Evolutionary conservation across 2,888 invertebrate species (phyloP).

Genomic region (Nephrocerus scutellatus): DNA sequence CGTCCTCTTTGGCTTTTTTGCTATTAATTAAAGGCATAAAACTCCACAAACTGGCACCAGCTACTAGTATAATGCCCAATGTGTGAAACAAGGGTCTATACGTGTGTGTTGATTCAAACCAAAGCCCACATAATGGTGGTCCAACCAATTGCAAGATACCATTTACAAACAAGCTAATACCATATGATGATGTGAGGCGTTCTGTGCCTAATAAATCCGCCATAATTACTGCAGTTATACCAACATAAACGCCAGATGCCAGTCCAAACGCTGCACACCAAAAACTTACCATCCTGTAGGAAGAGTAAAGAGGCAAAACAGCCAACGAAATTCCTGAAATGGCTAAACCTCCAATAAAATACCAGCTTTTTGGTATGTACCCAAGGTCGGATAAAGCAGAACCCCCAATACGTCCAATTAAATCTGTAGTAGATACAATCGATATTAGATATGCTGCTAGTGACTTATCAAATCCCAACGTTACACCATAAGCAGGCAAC

Average conservation of each 20-base stretch:
- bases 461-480: constrained; percentile 63
- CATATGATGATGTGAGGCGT: constrained; percentile 76
- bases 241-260: constrained; percentile 77
- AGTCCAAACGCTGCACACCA: constrained; percentile 74
- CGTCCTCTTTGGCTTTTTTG: constrained; percentile 33
- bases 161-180: constrained; percentile 77
- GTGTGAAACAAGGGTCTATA: constrained; percentile 68
- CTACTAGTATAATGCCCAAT: constrained; percentile 64
- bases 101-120: constrained; percentile 58
- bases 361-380: constrained; percentile 70
- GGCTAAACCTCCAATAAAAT: constrained; percentile 71
- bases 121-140: constrained; percentile 73
- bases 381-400: constrained; percentile 75
- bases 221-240: constrained; percentile 81
- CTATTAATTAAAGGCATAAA: constrained; percentile 63
- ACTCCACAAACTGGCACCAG: constrained; percentile 68
- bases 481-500: constrained; percentile 68
- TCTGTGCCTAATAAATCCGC: constrained; percentile 81
- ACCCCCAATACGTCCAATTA: constrained; percentile 77
- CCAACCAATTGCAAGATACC: constrained; percentile 74
- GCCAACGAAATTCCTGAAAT: constrained; percentile 70
- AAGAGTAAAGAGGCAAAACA: constrained; percentile 60
- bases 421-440: constrained; percentile 71
- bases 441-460: constrained; percentile 68
- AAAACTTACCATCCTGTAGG: constrained; percentile 58